Base-by-base conservation (phyloP, 2,797 vertebrate species). In the Philypnodon macrostomus region DNA sequence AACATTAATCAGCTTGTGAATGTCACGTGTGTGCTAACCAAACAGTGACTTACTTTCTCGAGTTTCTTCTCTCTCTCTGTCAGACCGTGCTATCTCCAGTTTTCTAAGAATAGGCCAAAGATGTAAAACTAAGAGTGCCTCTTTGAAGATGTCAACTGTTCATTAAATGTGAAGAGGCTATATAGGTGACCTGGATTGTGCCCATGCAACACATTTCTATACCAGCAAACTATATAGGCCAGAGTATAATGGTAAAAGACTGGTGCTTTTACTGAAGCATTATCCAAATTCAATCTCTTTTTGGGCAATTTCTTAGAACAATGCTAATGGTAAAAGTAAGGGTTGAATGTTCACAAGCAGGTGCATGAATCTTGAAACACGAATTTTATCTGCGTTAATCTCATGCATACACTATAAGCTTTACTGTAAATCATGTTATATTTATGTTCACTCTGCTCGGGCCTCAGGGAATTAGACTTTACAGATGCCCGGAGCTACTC, bases 301-400 rank as follows among this genome's bases (percentile, higher is more conserved):
- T n/a, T n/a, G n/a, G n/a, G n/a, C n/a, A n/a, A n/a, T n/a, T n/a
- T n/a, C n/a, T n/a, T n/a, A n/a, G n/a, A n/a, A n/a, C n/a, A n/a
- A n/a, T n/a, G n/a, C n/a, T n/a, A n/a, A n/a, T n/a, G n/a, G n/a
- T n/a, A n/a, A n/a, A n/a, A 29, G 16, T 8, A 46, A n/a, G 5
- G 19, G 3, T 19, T 39, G 37, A 23, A 34, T 46, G 29, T 39
- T 34, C 38, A 38, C 1, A 3, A 46, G 16, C 61, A 67, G 53
- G 46, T 74, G 61, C 70, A 66, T 59, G 53, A 37, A 39, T 55
- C 65, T 80, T 58, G 82, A 79, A 81, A 76, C 80, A 71, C 1
- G 39, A 2, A 9, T 41, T 51, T 36, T 67, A 63, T 49, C 50
- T 32, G 14, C 54, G 14, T 63, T 84, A 78, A 83, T 83, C 82